phyloP scores from a whole-genome alignment of 2,113 vertebrate genomes.

The Brachyistius frenatus region DNA sequence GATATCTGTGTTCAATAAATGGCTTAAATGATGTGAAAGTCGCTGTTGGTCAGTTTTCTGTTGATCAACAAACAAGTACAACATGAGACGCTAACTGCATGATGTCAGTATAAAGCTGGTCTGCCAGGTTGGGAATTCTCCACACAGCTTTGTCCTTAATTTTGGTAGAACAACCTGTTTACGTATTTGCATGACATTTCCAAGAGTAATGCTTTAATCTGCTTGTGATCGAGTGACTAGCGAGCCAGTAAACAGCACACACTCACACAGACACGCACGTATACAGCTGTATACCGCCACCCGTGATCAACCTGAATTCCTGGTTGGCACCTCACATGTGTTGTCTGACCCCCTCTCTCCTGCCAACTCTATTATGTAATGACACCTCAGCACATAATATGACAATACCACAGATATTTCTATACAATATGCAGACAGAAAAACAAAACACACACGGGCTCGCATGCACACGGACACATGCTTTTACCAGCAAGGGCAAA shows the following conservation, averaged over 20 bases:
- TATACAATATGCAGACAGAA: constrained; percentile 41
- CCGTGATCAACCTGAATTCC: constrained; percentile 37
- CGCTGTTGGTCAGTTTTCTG: too few species aligned
- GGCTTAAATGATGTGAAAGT: too few species aligned
- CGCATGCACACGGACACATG: constrained; percentile 24
- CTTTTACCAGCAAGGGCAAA: too few species aligned
- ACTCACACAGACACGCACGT: neutral
- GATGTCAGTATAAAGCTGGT: too few species aligned
- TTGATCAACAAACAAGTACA: too few species aligned
- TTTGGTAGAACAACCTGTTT: neutral
- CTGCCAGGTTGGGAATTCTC: too few species aligned
- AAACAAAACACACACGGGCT: constrained; percentile 31
- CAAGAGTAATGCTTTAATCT: constrained; percentile 5
- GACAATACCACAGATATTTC: constrained; percentile 64
- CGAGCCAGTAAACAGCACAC: neutral
- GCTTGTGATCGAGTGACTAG: constrained; percentile 21
- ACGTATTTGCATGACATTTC: constrained; percentile 8
- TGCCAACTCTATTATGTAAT: constrained; percentile 66
- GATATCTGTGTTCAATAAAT: too few species aligned
- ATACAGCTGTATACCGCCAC: neutral
- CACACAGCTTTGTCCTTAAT: too few species aligned
- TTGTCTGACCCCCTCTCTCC: constrained; percentile 19
- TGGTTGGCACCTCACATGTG: constrained; percentile 53
- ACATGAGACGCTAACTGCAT: too few species aligned
- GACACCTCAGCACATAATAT: constrained; percentile 61